Conservation (phyloP, 2,797 vertebrate species). For the Cossypha heuglini region DNA sequence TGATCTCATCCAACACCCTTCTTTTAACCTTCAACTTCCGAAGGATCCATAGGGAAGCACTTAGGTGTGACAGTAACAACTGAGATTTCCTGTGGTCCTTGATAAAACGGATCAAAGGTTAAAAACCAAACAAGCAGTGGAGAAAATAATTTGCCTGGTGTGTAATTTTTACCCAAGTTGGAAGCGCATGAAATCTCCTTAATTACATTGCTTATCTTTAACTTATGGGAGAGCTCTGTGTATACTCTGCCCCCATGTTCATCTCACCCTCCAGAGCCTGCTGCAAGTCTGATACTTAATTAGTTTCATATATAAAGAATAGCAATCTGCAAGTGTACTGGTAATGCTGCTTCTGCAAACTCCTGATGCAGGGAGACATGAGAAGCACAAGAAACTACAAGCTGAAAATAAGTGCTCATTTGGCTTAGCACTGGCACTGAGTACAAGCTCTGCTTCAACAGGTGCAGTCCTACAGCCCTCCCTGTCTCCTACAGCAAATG, state of each 20-base stretch:
- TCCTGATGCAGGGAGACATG: background rate
- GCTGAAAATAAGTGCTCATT: background rate
- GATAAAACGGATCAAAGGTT: background rate
- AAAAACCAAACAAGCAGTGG: background rate
- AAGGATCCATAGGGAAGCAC: background rate
- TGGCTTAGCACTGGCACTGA: background rate
- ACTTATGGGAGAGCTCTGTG: background rate
- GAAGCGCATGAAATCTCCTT: background rate
- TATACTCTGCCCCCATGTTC: background rate
- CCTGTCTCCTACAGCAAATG: constrained; percentile 9
- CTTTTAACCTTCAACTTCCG: background rate
- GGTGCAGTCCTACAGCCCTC: constrained; percentile 21
- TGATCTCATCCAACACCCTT: background rate
- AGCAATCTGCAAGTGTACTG: background rate
- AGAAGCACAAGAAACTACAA: background rate
- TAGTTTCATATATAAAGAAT: background rate
- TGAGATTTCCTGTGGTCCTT: background rate
- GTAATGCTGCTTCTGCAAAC: background rate
- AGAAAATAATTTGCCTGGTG: background rate
- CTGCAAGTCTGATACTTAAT: background rate
- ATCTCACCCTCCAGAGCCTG: background rate
- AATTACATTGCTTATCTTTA: background rate
- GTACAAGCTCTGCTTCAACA: constrained; percentile 35
- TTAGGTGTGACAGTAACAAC: background rate
- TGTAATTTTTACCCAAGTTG: background rate